These are phyloP conservation scores for Polydrusus cervinus DNA, from an alignment of 2,888 invertebrate species.

Conservation along the genomic window DNA sequence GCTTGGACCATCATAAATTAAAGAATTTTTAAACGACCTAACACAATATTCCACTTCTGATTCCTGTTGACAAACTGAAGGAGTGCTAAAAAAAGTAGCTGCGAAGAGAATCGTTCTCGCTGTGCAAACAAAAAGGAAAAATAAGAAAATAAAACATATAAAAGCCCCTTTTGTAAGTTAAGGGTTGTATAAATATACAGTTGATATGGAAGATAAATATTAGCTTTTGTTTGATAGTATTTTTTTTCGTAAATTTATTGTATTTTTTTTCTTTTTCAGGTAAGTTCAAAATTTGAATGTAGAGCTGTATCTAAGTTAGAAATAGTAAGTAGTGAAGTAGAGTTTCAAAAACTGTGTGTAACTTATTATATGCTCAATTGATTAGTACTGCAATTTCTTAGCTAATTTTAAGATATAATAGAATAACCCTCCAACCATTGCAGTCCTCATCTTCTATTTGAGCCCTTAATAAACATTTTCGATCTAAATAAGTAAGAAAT, in stretches of 20 bases:
- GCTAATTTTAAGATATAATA: no score
- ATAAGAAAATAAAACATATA: conserved; percentile 19
- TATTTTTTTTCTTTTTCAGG: conserved; percentile 9
- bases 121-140: conserved; percentile 18
- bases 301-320: neutral
- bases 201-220: conserved; percentile 24
- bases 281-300: neutral
- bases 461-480: no score
- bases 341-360: no score
- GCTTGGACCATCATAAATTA: no score
- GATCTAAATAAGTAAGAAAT: no score
- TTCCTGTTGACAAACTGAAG: conserved; percentile 10
- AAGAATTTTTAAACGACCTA: neutral
- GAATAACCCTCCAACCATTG: no score
- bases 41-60: neutral
- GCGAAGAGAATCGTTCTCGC: conserved; percentile 17
- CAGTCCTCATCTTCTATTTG: no score
- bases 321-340: no score
- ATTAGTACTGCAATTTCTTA: no score
- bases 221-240: neutral
- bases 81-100: conserved; percentile 6
- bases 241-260: neutral
- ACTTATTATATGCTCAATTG: no score
- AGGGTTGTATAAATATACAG: conserved; percentile 15
- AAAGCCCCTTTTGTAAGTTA: conserved; percentile 8